A percentile compares a stretch with the other conserved stretches of the same genome.
Evolutionary conservation across 1,140 invertebrate species (phyloP).

Genomic region (Hermetia illucens): DNA sequence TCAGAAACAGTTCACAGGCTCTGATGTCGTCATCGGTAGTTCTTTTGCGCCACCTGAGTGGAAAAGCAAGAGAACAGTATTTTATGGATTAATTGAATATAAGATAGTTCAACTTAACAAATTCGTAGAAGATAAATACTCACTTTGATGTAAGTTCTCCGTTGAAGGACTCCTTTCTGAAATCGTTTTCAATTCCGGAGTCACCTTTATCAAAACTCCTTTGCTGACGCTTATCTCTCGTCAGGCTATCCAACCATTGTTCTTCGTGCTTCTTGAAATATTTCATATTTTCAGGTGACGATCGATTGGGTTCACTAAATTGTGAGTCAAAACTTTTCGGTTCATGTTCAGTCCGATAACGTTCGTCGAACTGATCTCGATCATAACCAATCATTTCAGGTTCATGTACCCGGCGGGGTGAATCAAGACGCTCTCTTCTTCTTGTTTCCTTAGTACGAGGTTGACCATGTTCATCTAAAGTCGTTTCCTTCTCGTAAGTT

Average conservation of each 20-base stretch:
- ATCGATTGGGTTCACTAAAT: constrained; percentile 36
- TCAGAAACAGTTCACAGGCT: constrained; percentile 25
- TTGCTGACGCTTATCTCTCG: constrained; percentile 26
- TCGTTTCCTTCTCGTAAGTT: constrained; percentile 37
- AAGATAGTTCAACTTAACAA: neutral
- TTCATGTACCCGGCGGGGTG: constrained; percentile 20
- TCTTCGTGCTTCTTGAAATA: constrained; percentile 31
- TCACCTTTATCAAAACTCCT: constrained; percentile 39
- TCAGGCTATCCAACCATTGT: constrained; percentile 28
- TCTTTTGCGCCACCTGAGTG: constrained; percentile 23
- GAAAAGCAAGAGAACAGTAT: neutral
- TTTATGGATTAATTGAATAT: neutral
- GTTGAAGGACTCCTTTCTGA: constrained; percentile 49
- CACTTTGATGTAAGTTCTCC: constrained; percentile 31
- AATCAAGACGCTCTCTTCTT: constrained; percentile 32
- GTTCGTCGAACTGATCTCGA: constrained; percentile 5
- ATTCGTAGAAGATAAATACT: no score
- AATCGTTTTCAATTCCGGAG: constrained; percentile 66
- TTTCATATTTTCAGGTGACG: constrained; percentile 40
- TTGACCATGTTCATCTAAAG: constrained; percentile 35
- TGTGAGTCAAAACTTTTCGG: constrained; percentile 48
- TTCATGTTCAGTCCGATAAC: constrained; percentile 37
- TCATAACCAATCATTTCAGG: constrained; percentile 10
- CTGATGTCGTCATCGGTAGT: constrained; percentile 21
- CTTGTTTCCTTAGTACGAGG: constrained; percentile 40